These are phyloP conservation scores for Andrena marginata DNA, from an alignment of 2,888 invertebrate species.

Conservation along the genomic window DNA sequence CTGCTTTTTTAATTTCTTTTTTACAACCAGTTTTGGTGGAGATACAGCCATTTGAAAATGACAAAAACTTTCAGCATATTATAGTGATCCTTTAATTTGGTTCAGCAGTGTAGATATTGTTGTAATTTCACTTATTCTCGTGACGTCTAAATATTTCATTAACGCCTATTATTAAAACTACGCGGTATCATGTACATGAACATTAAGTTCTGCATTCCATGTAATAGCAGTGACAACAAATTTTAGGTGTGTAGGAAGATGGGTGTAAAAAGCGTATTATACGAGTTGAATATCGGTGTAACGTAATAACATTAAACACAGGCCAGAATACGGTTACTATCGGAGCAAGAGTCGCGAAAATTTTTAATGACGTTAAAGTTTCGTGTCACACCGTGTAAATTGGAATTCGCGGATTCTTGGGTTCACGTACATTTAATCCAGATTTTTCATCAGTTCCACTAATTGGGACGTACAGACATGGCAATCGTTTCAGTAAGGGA, in stretches of 20 bases:
- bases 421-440: constrained; percentile 43
- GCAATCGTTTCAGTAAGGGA: constrained; percentile 45
- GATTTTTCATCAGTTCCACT: constrained; percentile 64
- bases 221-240: not conserved
- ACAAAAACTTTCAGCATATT: too few relatives aligned
- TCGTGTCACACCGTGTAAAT: constrained; percentile 39
- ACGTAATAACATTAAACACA: constrained; percentile 27
- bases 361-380: constrained; percentile 60
- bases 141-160: too few relatives aligned
- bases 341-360: constrained; percentile 29
- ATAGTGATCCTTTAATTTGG: too few relatives aligned
- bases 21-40: too few relatives aligned
- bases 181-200: too few relatives aligned
- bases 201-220: too few relatives aligned
- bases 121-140: too few relatives aligned
- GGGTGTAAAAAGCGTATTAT: not conserved
- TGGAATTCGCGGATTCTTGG: constrained; percentile 58
- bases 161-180: too few relatives aligned
- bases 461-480: constrained; percentile 58
- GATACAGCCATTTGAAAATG: too few relatives aligned
- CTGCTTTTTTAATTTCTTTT: too few relatives aligned
- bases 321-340: constrained; percentile 15
- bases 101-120: too few relatives aligned
- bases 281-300: constrained; percentile 12
- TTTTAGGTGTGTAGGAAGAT: not conserved